Conservation (phyloP, 1,140 invertebrate species). For the Magallana ariakensis region DNA sequence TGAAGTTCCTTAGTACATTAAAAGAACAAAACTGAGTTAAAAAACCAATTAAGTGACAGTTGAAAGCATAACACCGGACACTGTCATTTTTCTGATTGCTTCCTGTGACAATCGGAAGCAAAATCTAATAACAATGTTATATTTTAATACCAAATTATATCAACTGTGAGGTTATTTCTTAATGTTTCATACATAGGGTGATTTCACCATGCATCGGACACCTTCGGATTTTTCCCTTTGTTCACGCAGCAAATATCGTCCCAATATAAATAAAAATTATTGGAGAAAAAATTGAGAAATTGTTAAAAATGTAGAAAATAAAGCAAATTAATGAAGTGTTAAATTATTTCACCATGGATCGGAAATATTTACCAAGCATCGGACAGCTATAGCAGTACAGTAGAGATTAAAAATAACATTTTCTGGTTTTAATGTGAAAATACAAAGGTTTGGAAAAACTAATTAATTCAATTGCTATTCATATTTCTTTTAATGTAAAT, state of each 20-base stretch:
- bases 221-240: not conserved
- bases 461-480: conserved; percentile 1
- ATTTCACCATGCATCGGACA: too few relatives aligned
- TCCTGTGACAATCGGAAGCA: too few relatives aligned
- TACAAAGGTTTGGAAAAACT: not conserved
- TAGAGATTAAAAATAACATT: not conserved
- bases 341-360: not conserved
- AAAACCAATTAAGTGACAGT: too few relatives aligned
- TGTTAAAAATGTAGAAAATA: conserved; percentile 1
- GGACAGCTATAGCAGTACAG: not conserved
- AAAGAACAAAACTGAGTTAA: too few relatives aligned
- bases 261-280: not conserved
- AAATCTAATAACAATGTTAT: too few relatives aligned
- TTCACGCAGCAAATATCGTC: not conserved
- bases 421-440: not conserved
- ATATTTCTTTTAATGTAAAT: not conserved
- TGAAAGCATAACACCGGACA: too few relatives aligned
- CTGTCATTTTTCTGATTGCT: too few relatives aligned
- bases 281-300: not conserved
- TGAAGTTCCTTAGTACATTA: too few relatives aligned
- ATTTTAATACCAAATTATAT: too few relatives aligned
- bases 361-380: conserved; percentile 5
- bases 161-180: too few relatives aligned
- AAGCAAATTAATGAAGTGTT: not conserved
- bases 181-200: too few relatives aligned